Evolutionary conservation across 2,113 vertebrate genomes (phyloP).

Genomic region (Odocoileus hemionus): DNA sequence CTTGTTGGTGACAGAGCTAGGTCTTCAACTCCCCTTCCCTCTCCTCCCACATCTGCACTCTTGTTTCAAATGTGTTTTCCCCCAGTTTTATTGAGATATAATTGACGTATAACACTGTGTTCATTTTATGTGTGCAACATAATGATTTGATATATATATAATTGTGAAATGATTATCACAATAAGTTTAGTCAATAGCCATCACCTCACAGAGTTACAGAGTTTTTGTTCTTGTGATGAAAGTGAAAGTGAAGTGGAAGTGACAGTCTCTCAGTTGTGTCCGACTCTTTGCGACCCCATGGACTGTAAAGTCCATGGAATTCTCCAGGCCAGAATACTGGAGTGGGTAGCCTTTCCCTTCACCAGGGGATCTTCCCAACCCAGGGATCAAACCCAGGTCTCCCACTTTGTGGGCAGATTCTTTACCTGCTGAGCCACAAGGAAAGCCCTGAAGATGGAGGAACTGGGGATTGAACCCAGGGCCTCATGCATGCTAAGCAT

Average conservation of each 20-base stretch:
- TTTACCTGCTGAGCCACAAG: neutral
- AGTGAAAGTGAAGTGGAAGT: neutral
- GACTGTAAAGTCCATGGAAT: neutral
- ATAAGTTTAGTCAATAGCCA: neutral
- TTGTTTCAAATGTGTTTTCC: neutral
- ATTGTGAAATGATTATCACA: neutral
- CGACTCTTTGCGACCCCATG: accelerated
- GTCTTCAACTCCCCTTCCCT: neutral
- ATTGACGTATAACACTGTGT: neutral
- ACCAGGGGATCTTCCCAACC: neutral
- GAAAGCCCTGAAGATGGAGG: neutral
- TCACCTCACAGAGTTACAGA: neutral
- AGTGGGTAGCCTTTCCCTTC: neutral
- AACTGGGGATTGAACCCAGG: neutral
- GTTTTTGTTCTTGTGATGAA: neutral
- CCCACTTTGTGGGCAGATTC: accelerated
- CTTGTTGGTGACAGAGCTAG: neutral
- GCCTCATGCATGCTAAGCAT: neutral
- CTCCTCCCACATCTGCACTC: neutral
- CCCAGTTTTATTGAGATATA: neutral
- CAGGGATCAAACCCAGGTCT: neutral
- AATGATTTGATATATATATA: neutral
- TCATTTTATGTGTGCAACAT: neutral
- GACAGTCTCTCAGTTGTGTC: neutral
- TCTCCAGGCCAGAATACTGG: neutral